Conservation (phyloP, 2,888 invertebrate species). For the Hypolimnas misippus region DNA sequence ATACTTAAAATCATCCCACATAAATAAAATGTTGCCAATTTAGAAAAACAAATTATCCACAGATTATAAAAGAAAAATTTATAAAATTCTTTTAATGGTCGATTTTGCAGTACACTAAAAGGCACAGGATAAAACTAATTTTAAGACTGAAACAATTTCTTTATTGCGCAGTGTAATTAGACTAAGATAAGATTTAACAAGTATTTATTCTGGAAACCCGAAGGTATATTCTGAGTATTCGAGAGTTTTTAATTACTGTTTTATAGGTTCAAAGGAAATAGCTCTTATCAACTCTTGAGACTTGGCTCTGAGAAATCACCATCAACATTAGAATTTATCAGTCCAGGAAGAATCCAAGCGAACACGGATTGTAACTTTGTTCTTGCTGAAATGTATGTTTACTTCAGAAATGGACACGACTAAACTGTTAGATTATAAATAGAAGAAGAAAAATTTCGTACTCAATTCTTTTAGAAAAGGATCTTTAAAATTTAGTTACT, state of each 20-base stretch:
- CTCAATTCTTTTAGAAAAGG: too few relatives aligned
- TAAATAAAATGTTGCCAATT: too few relatives aligned
- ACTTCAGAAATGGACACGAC: background rate
- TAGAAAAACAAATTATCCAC: too few relatives aligned
- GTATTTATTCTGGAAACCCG: background rate
- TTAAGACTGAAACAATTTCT: too few relatives aligned
- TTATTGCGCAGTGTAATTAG: background rate
- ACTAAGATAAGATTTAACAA: too few relatives aligned
- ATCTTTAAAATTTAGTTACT: too few relatives aligned
- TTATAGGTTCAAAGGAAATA: background rate
- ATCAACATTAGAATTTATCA: constrained; percentile 7
- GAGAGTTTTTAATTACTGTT: background rate
- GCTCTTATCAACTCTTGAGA: background rate
- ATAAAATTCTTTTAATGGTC: too few relatives aligned
- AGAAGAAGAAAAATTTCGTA: too few relatives aligned
- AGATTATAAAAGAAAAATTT: too few relatives aligned
- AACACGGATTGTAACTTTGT: background rate
- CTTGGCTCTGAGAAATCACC: background rate
- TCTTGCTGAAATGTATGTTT: background rate
- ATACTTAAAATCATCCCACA: too few relatives aligned
- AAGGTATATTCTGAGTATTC: background rate
- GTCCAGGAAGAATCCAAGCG: background rate
- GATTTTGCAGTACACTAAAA: too few relatives aligned
- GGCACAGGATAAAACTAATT: too few relatives aligned
- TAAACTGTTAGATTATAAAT: background rate